Conservation (phyloP, 2,797 vertebrate species). For the Gymnoscopelus braueri region DNA sequence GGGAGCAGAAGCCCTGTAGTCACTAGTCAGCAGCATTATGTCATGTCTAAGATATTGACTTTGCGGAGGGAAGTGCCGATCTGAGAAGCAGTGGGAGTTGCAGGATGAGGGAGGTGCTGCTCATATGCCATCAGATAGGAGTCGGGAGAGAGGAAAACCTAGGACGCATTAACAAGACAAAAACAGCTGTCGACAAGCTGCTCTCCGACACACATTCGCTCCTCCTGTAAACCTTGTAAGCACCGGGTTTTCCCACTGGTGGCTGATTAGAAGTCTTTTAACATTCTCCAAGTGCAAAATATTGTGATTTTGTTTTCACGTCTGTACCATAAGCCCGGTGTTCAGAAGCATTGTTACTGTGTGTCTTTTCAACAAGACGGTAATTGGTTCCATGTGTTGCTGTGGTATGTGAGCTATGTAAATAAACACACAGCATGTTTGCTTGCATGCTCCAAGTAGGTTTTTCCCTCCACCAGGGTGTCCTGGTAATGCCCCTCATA, state of each 20-base stretch:
- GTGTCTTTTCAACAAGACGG: background rate
- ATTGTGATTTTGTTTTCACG: background rate
- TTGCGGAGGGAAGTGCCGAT: constrained; percentile 29
- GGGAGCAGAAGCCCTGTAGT: background rate
- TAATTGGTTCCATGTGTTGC: constrained; percentile 45
- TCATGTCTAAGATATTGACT: constrained; percentile 39
- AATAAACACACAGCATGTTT: constrained; percentile 18
- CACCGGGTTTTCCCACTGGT: background rate
- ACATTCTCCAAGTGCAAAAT: background rate
- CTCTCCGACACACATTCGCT: background rate
- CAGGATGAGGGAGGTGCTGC: constrained; percentile 55
- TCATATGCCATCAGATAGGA: constrained; percentile 29
- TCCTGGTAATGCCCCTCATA: background rate
- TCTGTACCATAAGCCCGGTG: background rate
- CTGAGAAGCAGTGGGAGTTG: constrained; percentile 26
- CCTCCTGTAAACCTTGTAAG: background rate
- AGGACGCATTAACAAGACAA: constrained; percentile 15
- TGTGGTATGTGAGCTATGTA: constrained; percentile 33
- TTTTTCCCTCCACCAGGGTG: background rate
- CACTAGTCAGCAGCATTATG: constrained; percentile 17
- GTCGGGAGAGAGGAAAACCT: constrained; percentile 13
- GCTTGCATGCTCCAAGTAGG: background rate
- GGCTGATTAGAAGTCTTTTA: background rate
- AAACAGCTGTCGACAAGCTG: constrained; percentile 25
- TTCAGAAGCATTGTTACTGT: background rate